Evolutionary conservation across 2,113 vertebrate genomes (phyloP), one percentile per base, ranked within the genome.

Genomic region (Thalassoma bifasciatum): DNA sequence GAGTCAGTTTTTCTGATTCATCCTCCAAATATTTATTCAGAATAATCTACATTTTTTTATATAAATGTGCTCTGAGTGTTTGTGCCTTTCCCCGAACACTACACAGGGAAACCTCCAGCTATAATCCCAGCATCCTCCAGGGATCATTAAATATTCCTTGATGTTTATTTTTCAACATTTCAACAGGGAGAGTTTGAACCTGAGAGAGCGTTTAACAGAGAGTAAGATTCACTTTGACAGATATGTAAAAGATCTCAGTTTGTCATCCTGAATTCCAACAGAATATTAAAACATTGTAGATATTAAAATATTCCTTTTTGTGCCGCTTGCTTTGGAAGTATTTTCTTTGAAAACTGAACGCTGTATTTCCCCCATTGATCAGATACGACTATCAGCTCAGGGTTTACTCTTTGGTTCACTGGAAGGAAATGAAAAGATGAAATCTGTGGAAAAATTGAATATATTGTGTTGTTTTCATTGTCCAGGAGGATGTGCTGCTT

Each of bases 351-450:
- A n/a, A 57, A 19, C 13, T 9, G 13, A 52, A 22, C 1, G 17
- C 46, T n/a, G 13, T 61, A 21, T 46, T 62, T 59, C 64, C 40
- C 24, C 40, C 30, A 21, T 77, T 19, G 6, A 57, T 81, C 79
- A 76, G 63, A 82, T 64, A 54, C 34, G 38, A 37, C 49, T 50
- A 1, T 63, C 65, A 38, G 22, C 69, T 72, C 17, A 2, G 46
- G 30, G 51, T 75, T 79, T 62, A 49, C 66, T 72, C 56, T 60
- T 73, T 47, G 10, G 50, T 76, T 78, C 52, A 54, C 59, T 5
- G 21, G 71, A 60, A 79, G 75, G 72, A 86, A 86, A 88, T 85
- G 56, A 87, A 85, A 82, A 84, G 77, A 88, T 78, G 22, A 57
- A 75, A 84, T 85, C 69, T 44, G 16, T 73, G 81, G 50, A 19